A percentile compares a stretch with the other conserved stretches of the same genome.
Evolutionary conservation across 2,888 invertebrate species (phyloP).

Genomic region (Lacanobia oleracea): DNA sequence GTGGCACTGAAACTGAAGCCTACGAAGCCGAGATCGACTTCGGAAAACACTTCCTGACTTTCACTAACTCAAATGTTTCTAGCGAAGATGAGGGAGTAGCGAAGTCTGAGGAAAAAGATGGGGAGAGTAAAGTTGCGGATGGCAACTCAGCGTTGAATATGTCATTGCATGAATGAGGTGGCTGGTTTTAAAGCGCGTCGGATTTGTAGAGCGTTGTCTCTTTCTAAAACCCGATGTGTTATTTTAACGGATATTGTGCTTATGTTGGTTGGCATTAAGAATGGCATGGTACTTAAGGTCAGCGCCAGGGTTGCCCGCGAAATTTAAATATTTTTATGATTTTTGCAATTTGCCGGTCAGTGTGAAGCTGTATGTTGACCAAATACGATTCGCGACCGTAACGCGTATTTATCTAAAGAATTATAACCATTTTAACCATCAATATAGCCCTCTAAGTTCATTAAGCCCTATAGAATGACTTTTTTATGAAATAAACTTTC

Average conservation of each 20-base stretch:
- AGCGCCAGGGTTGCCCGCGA: too few relatives aligned
- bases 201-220: background rate
- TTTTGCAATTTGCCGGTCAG: too few relatives aligned
- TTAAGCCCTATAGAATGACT: too few relatives aligned
- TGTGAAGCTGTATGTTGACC: too few relatives aligned
- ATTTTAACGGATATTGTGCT: background rate
- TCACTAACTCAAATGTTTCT: slow-evolving; percentile 72
- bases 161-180: slow-evolving; percentile 79
- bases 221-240: background rate
- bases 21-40: slow-evolving; percentile 81
- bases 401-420: too few relatives aligned
- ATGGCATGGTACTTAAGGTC: background rate
- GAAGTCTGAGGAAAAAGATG: slow-evolving; percentile 66
- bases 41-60: slow-evolving; percentile 85
- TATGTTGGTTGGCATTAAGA: slow-evolving; percentile 9
- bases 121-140: slow-evolving; percentile 65
- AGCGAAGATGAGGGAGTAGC: slow-evolving; percentile 80
- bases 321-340: too few relatives aligned
- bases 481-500: too few relatives aligned
- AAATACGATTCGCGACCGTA: too few relatives aligned
- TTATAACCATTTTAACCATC: too few relatives aligned
- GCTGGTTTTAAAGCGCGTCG: background rate
- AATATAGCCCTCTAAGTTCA: too few relatives aligned
- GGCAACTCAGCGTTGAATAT: slow-evolving; percentile 80
- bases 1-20: slow-evolving; percentile 73